These are phyloP conservation scores for Lacanobia wlatinum DNA, from an alignment of 2,888 invertebrate species.

Conservation along the genomic window DNA sequence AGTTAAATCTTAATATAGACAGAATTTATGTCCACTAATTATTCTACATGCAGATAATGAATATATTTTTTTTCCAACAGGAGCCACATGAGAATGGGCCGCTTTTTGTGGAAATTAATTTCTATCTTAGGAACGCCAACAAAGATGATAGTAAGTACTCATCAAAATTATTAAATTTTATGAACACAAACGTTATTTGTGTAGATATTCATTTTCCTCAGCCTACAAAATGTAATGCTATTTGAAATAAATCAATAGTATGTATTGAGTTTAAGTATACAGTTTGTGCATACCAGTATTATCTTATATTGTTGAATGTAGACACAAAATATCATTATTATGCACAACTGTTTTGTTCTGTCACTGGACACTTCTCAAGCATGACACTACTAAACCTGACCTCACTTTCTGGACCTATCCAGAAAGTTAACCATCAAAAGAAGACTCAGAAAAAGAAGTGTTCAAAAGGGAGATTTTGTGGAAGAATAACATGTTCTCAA, in stretches of 20 bases:
- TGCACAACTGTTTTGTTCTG: background rate
- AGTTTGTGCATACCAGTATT: background rate
- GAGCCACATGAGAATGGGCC: constrained; percentile 98
- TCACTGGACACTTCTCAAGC: background rate
- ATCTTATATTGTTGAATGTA: no score
- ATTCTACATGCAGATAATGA: background rate
- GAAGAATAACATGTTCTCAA: background rate
- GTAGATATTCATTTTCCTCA: constrained; percentile 2
- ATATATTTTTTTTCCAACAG: constrained; percentile 80
- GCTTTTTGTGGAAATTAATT: constrained; percentile 98
- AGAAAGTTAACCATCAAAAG: background rate
- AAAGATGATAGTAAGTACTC: constrained; percentile 92
- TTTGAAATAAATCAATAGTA: background rate
- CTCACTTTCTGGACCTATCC: no score
- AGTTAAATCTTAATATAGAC: constrained; percentile 77
- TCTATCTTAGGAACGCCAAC: constrained; percentile 95
- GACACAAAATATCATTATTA: background rate
- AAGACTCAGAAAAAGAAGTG: background rate
- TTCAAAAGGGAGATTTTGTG: background rate
- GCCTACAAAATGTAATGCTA: no score
- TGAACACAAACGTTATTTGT: background rate
- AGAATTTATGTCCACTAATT: background rate
- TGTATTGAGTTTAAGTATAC: background rate
- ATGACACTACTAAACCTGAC: no score
- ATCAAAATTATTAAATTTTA: background rate